Evolutionary conservation across 1,140 invertebrate species (phyloP).

Genomic region (Penaeus vannamei): DNA sequence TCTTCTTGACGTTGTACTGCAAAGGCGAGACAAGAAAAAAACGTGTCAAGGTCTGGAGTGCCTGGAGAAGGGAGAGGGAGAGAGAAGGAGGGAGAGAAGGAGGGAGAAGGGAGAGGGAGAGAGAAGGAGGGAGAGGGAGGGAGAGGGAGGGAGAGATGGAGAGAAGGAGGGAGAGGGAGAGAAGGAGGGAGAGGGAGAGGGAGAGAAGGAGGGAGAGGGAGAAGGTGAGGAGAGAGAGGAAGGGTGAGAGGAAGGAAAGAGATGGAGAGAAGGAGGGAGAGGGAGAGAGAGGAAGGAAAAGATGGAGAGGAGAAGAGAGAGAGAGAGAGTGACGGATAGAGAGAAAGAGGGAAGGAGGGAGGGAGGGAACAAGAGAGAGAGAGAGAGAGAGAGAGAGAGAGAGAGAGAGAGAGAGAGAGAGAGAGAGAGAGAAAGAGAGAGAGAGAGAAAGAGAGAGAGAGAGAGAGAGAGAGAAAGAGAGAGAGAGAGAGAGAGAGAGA

Average conservation of each 20-base stretch:
- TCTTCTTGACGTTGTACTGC: conserved; percentile 68
- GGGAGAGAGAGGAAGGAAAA: not conserved
- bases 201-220: too few species aligned
- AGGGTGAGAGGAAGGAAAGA: too few species aligned
- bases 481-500: too few species aligned
- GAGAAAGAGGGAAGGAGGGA: not conserved
- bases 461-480: not conserved
- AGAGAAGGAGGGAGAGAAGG: not conserved
- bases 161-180: too few species aligned
- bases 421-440: not conserved
- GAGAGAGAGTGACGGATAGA: not conserved
- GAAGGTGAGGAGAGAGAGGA: too few species aligned
- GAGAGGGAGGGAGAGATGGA: too few species aligned
- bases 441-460: not conserved
- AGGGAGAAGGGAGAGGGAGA: not conserved
- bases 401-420: not conserved
- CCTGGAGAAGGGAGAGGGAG: not conserved
- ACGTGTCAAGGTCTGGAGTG: not conserved
- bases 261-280: too few species aligned
- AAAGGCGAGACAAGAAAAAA: not conserved
- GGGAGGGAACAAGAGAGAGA: not conserved
- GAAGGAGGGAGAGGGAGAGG: too few species aligned
- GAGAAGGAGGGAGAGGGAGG: too few species aligned
- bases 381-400: not conserved
- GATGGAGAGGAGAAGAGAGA: not conserved